phyloP scores from a whole-genome alignment of 2,113 vertebrate genomes.

The Puffinus mauretanicus region DNA sequence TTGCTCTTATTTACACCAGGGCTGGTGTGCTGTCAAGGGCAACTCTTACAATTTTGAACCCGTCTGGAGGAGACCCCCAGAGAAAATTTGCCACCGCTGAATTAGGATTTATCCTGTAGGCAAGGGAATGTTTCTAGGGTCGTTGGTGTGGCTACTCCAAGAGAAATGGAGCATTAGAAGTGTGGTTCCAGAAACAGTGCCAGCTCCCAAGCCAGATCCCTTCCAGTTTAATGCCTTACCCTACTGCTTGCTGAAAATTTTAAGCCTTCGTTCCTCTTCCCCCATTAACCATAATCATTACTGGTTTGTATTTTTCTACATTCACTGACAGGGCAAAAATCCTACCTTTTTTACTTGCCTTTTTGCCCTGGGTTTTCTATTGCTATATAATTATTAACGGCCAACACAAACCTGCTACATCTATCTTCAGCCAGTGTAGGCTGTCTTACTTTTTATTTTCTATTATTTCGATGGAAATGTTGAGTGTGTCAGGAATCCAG shows the following conservation, averaged over 20 bases:
- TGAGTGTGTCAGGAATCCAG: not conserved
- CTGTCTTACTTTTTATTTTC: not conserved
- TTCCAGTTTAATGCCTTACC: not conserved
- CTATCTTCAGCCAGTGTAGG: not conserved
- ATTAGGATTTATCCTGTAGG: not conserved
- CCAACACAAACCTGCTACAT: not conserved
- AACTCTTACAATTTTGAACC: not conserved
- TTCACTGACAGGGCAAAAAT: not conserved
- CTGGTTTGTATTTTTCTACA: not conserved
- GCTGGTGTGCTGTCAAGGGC: too few species aligned
- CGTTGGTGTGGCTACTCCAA: accelerated
- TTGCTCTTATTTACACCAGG: accelerated
- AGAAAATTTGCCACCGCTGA: not conserved
- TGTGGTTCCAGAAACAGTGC: not conserved
- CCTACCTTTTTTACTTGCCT: not conserved
- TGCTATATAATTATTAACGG: not conserved
- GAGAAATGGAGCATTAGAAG: not conserved
- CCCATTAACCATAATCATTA: not conserved
- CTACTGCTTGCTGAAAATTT: not conserved
- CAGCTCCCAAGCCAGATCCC: not conserved
- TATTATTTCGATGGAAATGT: not conserved
- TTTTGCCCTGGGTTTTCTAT: not conserved
- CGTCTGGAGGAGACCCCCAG: not conserved
- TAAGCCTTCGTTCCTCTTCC: not conserved
- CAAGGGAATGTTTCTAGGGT: not conserved